These are phyloP conservation scores for Syngnathus scovelli DNA, from an alignment of 2,113 vertebrate species.

Conservation along the genomic window DNA sequence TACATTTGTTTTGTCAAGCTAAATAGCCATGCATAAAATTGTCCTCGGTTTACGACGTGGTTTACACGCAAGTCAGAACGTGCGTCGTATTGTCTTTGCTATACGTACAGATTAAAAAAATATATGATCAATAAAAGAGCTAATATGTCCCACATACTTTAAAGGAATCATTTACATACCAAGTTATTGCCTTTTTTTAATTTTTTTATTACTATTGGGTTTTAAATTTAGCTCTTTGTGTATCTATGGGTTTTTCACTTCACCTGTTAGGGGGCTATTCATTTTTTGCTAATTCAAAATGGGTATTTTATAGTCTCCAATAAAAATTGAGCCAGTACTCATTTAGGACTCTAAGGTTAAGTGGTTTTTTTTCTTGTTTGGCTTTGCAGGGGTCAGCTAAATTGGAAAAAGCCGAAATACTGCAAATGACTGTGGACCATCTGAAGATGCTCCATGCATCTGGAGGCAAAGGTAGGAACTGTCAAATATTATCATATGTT, in stretches of 20 bases:
- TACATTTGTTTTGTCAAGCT: background rate
- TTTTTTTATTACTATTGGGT: background rate
- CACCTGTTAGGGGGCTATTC: too few relatives aligned
- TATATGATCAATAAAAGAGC: background rate
- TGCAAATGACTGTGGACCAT: constrained; percentile 99
- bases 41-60: background rate
- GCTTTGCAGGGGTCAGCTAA: constrained; percentile 86
- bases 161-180: background rate
- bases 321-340: too few relatives aligned
- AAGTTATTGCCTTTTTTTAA: background rate
- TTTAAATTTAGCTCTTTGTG: background rate
- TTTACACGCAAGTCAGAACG: background rate
- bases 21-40: background rate
- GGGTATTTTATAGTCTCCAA: background rate
- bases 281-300: background rate
- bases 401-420: constrained; percentile 93
- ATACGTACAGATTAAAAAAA: too few relatives aligned
- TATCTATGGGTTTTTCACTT: background rate
- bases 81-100: background rate
- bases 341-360: background rate
- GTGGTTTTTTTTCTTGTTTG: background rate
- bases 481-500: background rate
- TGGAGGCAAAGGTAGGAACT: constrained; percentile 84
- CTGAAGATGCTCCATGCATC: constrained; percentile 96
- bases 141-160: background rate